Evolutionary conservation across 2,113 vertebrate species (phyloP).

Genomic region (Bufo bufo): DNA sequence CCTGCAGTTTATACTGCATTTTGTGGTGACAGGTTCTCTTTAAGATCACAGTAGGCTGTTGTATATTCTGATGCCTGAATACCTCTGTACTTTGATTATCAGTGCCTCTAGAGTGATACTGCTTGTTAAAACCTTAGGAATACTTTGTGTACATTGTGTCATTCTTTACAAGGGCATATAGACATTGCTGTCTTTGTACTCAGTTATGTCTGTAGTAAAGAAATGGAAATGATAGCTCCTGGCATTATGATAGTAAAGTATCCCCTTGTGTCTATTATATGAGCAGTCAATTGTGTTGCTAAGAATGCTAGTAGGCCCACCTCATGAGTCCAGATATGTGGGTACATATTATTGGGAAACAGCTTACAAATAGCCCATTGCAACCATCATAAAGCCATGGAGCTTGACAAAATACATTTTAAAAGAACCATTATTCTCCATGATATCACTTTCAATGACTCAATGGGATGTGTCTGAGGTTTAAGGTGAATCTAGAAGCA

Average conservation of each 20-base stretch:
- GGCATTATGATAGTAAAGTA: neutral
- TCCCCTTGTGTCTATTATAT: neutral
- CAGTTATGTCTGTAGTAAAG: neutral
- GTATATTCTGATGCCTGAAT: neutral
- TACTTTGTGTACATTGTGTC: neutral
- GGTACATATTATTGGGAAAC: neutral
- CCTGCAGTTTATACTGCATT: too few relatives aligned
- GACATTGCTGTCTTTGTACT: neutral
- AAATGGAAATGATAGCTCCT: neutral
- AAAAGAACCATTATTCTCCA: neutral
- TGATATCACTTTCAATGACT: constrained; percentile 5
- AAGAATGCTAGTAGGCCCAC: neutral
- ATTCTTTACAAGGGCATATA: constrained; percentile 1
- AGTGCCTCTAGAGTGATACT: neutral
- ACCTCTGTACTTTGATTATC: neutral
- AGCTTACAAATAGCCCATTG: neutral
- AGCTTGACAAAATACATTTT: constrained; percentile 19
- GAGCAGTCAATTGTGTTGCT: neutral
- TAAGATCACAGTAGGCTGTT: neutral
- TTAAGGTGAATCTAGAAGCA: neutral
- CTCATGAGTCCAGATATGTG: neutral
- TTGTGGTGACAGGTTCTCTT: neutral
- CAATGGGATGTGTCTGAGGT: neutral
- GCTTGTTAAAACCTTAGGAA: neutral
- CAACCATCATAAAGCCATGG: neutral